Evolutionary conservation across 2,888 invertebrate species (phyloP).

Genomic region (Argynnis bischoffii): DNA sequence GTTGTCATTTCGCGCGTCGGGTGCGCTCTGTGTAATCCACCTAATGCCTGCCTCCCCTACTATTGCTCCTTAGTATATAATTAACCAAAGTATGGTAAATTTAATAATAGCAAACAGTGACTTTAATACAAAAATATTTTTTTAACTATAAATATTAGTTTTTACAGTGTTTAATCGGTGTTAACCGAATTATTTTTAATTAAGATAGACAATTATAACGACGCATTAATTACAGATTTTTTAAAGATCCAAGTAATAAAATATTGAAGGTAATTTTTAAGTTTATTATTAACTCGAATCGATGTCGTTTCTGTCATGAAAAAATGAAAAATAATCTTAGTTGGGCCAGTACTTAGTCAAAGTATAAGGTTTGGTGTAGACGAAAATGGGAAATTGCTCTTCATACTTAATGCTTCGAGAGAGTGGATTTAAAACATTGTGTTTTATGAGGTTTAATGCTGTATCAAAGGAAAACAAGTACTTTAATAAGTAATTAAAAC

Average conservation of each 20-base stretch:
- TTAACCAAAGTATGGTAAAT: not conserved
- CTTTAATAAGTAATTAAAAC: conserved; percentile 35
- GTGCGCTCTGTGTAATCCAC: conserved; percentile 66
- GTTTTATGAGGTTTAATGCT: conserved; percentile 50
- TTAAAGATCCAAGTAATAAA: not conserved
- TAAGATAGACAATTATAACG: too few relatives aligned
- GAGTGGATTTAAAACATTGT: conserved; percentile 64
- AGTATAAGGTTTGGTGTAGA: conserved; percentile 56
- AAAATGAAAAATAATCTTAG: conserved; percentile 27
- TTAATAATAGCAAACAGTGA: not conserved
- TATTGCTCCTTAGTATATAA: conserved; percentile 25
- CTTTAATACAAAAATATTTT: not conserved
- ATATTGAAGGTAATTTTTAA: not conserved
- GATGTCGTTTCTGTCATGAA: conserved; percentile 1
- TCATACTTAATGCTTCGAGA: conserved; percentile 55
- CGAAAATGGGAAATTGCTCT: conserved; percentile 67
- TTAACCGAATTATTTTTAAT: too few relatives aligned
- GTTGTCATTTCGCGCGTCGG: conserved; percentile 70
- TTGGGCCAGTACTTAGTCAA: conserved; percentile 42
- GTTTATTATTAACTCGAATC: not conserved
- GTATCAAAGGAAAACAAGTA: conserved; percentile 43
- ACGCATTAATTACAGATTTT: too few relatives aligned
- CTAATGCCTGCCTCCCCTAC: conserved; percentile 60
- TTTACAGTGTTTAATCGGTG: too few relatives aligned
- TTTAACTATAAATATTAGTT: too few relatives aligned